Conservation (phyloP, 2,113 vertebrate species). For the human (Homo sapiens) region DNA sequence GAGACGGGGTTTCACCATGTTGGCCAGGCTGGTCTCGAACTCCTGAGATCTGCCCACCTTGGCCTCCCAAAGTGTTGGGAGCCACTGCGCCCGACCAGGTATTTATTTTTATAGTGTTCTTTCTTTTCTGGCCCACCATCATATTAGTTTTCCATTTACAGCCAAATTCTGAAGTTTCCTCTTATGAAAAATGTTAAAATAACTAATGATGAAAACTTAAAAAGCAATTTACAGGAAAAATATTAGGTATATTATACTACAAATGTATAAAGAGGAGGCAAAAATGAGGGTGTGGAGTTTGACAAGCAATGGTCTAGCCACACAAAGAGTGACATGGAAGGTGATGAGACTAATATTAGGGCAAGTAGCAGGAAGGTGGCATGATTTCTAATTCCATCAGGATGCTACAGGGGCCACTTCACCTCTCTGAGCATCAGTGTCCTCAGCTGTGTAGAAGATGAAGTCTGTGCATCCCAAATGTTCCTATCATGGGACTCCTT, state of each 20-base stretch:
- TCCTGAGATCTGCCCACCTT: too few relatives aligned
- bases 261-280: not conserved
- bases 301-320: rapidly evolving
- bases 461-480: not conserved
- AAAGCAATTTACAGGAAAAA: not conserved
- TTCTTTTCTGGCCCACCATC: not conserved
- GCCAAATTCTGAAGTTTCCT: not conserved
- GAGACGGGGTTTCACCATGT: too few relatives aligned
- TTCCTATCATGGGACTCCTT: not conserved
- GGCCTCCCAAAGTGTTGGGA: too few relatives aligned
- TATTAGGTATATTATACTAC: not conserved
- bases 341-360: rapidly evolving
- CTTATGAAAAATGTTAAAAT: not conserved
- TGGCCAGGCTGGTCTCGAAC: too few relatives aligned
- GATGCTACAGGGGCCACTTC: rapidly evolving
- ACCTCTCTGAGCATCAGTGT: not conserved
- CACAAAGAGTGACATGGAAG: not conserved
- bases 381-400: not conserved
- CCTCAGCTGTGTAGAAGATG: too few relatives aligned
- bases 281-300: not conserved
- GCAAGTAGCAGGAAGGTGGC: not conserved
- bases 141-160: not conserved
- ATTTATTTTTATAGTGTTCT: not conserved
- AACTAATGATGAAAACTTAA: not conserved
- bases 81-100: too few relatives aligned